Conservation (phyloP, 2,113 vertebrate genomes). For the Thinocorus orbignyianus region DNA sequence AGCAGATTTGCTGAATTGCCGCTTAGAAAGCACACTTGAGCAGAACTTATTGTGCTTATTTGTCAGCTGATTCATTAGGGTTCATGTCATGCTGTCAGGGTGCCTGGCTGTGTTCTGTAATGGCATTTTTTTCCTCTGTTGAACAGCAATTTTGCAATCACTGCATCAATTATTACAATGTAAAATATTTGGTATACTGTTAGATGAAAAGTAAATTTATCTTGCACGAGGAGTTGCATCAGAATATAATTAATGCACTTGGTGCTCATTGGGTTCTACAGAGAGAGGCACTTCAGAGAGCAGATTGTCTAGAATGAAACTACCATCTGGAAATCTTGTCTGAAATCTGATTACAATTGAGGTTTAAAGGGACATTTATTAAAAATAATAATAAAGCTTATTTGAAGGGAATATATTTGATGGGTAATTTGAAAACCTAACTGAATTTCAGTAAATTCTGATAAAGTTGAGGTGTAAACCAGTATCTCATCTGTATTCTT, state of each 20-base stretch:
- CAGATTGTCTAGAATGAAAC: constrained; percentile 38
- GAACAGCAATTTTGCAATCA: neutral
- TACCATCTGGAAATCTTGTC: constrained; percentile 58
- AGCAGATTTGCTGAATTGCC: neutral
- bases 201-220: constrained; percentile 40
- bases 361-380: neutral
- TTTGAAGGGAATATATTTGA: neutral
- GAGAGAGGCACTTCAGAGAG: neutral
- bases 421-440: neutral
- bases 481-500: neutral
- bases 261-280: constrained; percentile 11
- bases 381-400: neutral
- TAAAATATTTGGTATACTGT: constrained; percentile 32
- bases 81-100: neutral
- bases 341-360: constrained; percentile 16
- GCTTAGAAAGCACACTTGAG: neutral
- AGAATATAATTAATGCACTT: constrained; percentile 38
- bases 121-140: constrained; percentile 11
- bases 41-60: constrained; percentile 31
- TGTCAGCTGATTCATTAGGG: constrained; percentile 42
- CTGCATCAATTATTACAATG: constrained; percentile 13
- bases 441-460: neutral
- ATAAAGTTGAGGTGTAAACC: neutral
- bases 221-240: neutral
- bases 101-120: constrained; percentile 37